phyloP scores from a whole-genome alignment of 2,888 invertebrate species.

The Nycteola revayana region DNA sequence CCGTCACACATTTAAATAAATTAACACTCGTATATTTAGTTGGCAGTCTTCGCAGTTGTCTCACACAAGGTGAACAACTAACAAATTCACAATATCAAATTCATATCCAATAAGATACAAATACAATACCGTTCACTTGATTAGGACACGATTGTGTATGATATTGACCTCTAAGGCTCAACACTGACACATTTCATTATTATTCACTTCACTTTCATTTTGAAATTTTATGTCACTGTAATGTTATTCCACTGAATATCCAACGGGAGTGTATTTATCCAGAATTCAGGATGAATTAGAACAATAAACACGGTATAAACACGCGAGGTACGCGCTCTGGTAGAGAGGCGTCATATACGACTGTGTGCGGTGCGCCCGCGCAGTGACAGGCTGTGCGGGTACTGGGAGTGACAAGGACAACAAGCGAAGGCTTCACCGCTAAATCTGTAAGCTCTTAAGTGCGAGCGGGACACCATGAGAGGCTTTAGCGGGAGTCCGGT shows the following conservation, averaged over 20 bases:
- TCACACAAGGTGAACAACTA: conserved; percentile 67
- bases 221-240: conserved; percentile 11
- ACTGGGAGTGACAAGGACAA: conserved; percentile 61
- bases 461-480: conserved; percentile 56
- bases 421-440: conserved; percentile 66
- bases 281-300: conserved; percentile 18
- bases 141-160: conserved; percentile 50
- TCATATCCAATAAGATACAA: conserved; percentile 52
- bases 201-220: conserved; percentile 24
- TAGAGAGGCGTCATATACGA: conserved; percentile 61
- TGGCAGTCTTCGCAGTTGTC: conserved; percentile 46
- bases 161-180: conserved; percentile 52
- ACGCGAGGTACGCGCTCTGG: conserved; percentile 58
- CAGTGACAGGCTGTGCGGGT: conserved; percentile 67
- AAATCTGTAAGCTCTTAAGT: conserved; percentile 30
- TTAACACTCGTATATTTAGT: conserved; percentile 57
- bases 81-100: conserved; percentile 53
- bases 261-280: conserved; percentile 7
- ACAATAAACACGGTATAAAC: conserved; percentile 37
- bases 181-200: conserved; percentile 52
- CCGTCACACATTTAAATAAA: conserved; percentile 63
- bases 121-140: conserved; percentile 63
- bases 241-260: conserved; percentile 9
- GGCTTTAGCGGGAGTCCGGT: conserved; percentile 75
- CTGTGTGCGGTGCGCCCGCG: conserved; percentile 45